Conservation (phyloP, 2,113 vertebrate genomes). For the Vombatus ursinus region DNA sequence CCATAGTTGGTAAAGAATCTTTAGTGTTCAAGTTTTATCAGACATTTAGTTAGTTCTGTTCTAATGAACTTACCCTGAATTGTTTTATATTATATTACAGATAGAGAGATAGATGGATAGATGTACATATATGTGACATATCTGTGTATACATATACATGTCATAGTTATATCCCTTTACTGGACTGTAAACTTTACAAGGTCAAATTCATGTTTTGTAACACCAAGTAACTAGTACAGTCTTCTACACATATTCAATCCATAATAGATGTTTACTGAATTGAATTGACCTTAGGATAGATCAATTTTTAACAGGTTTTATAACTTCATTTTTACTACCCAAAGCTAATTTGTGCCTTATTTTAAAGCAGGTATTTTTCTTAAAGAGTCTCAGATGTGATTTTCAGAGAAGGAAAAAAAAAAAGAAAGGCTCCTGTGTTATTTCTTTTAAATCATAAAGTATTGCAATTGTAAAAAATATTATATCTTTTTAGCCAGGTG, state of each 20-base stretch:
- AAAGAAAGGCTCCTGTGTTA: background rate
- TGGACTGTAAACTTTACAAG: background rate
- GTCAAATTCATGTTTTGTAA: background rate
- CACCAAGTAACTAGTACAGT: background rate
- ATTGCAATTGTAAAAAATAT: background rate
- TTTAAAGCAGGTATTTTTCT: background rate
- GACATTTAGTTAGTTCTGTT: background rate
- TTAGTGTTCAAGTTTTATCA: background rate
- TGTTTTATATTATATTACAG: background rate
- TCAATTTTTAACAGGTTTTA: background rate
- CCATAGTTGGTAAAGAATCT: background rate
- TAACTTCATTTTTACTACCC: background rate
- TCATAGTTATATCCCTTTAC: background rate
- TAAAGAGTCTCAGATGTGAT: background rate
- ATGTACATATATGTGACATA: background rate
- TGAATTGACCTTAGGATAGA: background rate
- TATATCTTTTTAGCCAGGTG: background rate
- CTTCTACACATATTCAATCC: background rate
- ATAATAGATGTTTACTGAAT: background rate
- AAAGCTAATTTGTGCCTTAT: background rate
- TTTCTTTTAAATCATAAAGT: background rate
- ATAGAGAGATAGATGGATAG: no score
- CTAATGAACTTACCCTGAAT: background rate
- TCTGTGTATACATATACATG: no score
- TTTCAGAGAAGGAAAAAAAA: background rate